These are phyloP conservation scores for Meandrusa payeni DNA, from an alignment of 2,888 invertebrate species.

Conservation along the genomic window DNA sequence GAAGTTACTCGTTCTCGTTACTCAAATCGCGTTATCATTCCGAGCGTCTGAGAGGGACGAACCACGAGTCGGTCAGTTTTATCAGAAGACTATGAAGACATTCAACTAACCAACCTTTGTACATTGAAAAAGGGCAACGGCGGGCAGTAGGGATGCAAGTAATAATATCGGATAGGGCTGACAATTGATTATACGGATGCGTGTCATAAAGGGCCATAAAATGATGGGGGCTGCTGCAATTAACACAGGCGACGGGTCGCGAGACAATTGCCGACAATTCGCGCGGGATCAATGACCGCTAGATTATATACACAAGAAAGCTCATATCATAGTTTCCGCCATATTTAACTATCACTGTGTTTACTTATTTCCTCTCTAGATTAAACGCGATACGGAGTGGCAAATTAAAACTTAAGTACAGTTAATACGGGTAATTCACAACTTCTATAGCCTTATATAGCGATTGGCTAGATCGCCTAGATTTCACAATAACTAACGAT, in stretches of 20 bases:
- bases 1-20: too few relatives aligned
- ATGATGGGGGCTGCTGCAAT: constrained; percentile 53
- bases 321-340: constrained; percentile 10
- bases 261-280: constrained; percentile 66
- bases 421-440: constrained; percentile 9
- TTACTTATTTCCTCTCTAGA: constrained; percentile 9
- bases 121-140: too few relatives aligned
- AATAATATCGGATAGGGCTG: constrained; percentile 13
- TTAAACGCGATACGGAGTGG: constrained; percentile 6
- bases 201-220: constrained; percentile 52
- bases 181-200: constrained; percentile 19
- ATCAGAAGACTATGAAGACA: too few relatives aligned
- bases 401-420: constrained; percentile 15
- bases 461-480: constrained; percentile 5
- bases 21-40: too few relatives aligned
- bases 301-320: constrained; percentile 24
- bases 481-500: constrained; percentile 16
- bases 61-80: too few relatives aligned
- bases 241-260: constrained; percentile 52
- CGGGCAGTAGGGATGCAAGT: too few relatives aligned
- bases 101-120: too few relatives aligned
- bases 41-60: too few relatives aligned
- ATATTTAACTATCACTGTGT: constrained; percentile 2
- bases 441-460: constrained; percentile 1
- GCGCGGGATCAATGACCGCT: constrained; percentile 60